Evolutionary conservation across 2,888 invertebrate genomes (phyloP), one percentile per base, ranked within the genome.

Genomic region (Sesia apiformis): DNA sequence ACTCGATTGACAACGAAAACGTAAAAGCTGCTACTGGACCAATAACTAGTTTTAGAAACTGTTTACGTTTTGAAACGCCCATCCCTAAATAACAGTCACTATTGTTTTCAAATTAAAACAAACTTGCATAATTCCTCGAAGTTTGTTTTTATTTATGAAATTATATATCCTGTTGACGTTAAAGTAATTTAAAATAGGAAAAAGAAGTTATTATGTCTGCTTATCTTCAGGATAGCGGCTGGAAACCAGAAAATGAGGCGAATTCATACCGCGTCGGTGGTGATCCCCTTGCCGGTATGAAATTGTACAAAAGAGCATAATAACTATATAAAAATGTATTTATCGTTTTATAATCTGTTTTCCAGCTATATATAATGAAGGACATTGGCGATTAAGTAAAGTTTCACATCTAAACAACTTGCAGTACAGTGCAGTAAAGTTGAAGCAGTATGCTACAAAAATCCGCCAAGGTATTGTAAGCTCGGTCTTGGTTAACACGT

Each of bases 381-480:
- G 78, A 0, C 69, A 73, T 49, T 89, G 89, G 89, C 72, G 76
- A 52, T 38, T 88, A 40, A 72, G 67, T 61, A 79, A 73, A 62
- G 81, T 89, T 2, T 86, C 90, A 4, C 87, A 88, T 4, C 61
- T 90, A 54, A 71, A 75, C 56, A 79, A 83, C 57, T 72, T 90
- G 52, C 67, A 77, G 46, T 84, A 83, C 55, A 64, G 60, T 60
- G 62, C 71, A 40, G 62, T 85, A 1, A 88, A 81, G 66, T 59
- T 89, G 5, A 90, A 90, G 60, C 82, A 84, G 58, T 90, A 87
- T 67, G 79, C 81, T 2, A 65, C 81, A 0, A 87, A 84, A 71
- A 74, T 89, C 46, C 78, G 80, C 43, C 88, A 87, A 65, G 66
- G 74, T 3, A 58, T 90, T 8, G 78, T 78, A 3, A 74, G 76